phyloP scores from a whole-genome alignment of 2,797 vertebrate genomes.

The Phaenicophaeus curvirostris region DNA sequence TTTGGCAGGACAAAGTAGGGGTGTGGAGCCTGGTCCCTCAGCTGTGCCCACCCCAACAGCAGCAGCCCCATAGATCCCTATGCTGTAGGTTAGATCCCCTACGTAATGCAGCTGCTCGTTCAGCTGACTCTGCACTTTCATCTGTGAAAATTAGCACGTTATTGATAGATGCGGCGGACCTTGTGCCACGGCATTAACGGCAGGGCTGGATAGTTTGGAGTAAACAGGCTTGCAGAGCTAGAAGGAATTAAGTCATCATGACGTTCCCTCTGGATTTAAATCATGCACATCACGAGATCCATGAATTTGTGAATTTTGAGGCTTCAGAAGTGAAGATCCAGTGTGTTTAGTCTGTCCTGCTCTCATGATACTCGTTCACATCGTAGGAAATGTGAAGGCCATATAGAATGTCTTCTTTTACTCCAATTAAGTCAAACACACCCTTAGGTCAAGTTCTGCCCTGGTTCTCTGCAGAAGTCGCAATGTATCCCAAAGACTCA shows the following conservation, averaged over 20 bases:
- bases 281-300: background rate
- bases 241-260: background rate
- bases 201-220: background rate
- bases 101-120: fast-evolving
- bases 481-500: background rate
- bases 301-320: background rate
- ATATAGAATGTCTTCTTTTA: background rate
- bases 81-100: fast-evolving
- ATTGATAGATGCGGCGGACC: background rate
- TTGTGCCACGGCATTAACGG: background rate
- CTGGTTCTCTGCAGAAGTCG: background rate
- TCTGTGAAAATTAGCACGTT: fast-evolving
- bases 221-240: background rate
- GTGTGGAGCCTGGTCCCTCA: fast-evolving
- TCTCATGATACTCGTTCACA: background rate
- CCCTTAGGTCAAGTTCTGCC: background rate
- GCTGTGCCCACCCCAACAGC: background rate
- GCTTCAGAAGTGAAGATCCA: background rate
- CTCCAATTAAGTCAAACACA: background rate
- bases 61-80: background rate
- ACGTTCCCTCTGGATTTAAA: background rate
- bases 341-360: background rate
- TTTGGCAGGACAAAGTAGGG: background rate
- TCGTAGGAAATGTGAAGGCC: background rate
- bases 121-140: background rate